Evolutionary conservation across 2,888 invertebrate genomes (phyloP).

Genomic region (Acleris literana): DNA sequence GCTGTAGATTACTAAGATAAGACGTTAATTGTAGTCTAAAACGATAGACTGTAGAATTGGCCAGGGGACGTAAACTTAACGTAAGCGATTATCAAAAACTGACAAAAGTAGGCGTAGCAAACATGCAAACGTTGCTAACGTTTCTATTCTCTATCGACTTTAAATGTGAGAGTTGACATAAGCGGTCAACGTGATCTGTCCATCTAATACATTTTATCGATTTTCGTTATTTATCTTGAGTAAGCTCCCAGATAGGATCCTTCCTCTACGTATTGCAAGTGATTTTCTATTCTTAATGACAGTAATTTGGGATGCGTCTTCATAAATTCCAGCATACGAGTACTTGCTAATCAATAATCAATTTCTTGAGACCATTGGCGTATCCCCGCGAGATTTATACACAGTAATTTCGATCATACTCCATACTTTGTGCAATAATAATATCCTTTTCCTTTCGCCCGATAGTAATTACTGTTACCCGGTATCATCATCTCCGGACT

Average conservation of each 20-base stretch:
- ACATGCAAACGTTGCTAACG: no score
- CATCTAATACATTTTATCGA: no score
- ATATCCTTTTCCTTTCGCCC: conserved; percentile 40
- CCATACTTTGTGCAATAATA: conserved; percentile 33
- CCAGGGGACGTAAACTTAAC: not conserved
- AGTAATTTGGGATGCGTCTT: not conserved
- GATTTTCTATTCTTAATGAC: no score
- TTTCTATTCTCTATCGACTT: no score
- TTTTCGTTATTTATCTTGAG: no score
- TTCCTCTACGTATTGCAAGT: no score
- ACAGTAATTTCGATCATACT: conserved; percentile 32
- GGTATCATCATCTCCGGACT: conserved; percentile 47
- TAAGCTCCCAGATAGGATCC: no score
- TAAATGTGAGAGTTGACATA: no score
- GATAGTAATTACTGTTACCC: conserved; percentile 45
- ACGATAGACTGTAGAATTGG: no score
- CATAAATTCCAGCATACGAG: not conserved
- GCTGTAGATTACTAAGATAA: not conserved
- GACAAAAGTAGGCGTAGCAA: not conserved
- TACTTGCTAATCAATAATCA: not conserved
- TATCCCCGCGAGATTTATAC: conserved; percentile 20
- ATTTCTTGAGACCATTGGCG: not conserved
- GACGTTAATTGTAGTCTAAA: no score
- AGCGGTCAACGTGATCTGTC: no score
- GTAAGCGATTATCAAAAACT: conserved; percentile 7